Conservation (phyloP, 2,797 vertebrate genomes). For the Phoxinus dragarum region DNA sequence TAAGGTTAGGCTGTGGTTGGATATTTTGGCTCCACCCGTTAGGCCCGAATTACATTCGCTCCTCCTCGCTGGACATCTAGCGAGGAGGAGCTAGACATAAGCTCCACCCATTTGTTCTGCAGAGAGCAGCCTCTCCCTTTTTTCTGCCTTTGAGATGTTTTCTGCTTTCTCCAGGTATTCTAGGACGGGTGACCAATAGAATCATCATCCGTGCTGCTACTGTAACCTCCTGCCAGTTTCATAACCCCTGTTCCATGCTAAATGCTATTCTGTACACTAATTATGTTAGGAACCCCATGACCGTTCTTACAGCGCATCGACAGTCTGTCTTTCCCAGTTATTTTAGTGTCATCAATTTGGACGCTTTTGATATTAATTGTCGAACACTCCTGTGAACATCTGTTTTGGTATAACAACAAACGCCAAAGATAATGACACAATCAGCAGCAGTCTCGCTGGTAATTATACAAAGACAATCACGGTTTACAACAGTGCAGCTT, state of each 20-base stretch:
- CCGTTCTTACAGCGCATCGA: background rate
- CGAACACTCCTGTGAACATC: slow-evolving; percentile 26
- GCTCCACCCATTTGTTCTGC: no score
- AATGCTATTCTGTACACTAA: background rate
- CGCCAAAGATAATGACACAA: slow-evolving; percentile 33
- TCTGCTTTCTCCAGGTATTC: background rate
- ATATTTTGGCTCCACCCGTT: no score
- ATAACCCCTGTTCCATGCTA: background rate
- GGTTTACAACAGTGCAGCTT: slow-evolving; percentile 23
- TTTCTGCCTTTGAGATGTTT: background rate
- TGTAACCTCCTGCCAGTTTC: background rate
- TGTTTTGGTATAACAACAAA: slow-evolving; percentile 32
- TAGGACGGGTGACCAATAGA: background rate
- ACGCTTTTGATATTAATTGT: slow-evolving; percentile 21
- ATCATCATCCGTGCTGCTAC: background rate
- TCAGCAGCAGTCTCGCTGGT: slow-evolving; percentile 19
- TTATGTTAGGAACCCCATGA: background rate
- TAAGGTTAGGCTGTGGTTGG: no score
- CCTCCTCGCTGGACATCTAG: no score
- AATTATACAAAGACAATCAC: slow-evolving; percentile 36
- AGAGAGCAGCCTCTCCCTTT: no score
- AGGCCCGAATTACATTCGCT: no score
- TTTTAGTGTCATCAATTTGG: background rate
- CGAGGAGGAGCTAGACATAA: no score
- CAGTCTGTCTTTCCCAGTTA: background rate